phyloP scores from a whole-genome alignment of 2,797 vertebrate genomes.

The Bradypodion pumilum region DNA sequence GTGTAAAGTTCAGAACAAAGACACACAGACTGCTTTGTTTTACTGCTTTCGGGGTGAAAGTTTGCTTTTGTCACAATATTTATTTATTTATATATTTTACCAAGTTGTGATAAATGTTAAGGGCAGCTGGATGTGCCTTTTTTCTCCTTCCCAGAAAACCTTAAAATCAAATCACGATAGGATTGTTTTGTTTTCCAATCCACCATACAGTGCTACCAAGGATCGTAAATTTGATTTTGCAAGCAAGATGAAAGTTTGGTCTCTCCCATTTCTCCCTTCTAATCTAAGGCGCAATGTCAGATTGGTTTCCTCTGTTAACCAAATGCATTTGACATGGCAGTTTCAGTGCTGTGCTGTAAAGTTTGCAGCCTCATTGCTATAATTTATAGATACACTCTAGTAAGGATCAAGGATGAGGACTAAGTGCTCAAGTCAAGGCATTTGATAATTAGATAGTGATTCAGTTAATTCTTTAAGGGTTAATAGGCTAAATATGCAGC shows the following conservation, averaged over 20 bases:
- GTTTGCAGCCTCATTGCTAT: slow-evolving; percentile 45
- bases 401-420: slow-evolving; percentile 45
- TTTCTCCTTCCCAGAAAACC: slow-evolving; percentile 21
- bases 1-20: slow-evolving; percentile 8
- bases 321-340: slow-evolving; percentile 45
- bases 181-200: slow-evolving; percentile 20
- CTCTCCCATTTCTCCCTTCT: slow-evolving; percentile 36
- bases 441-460: slow-evolving; percentile 46
- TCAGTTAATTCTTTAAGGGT: slow-evolving; percentile 40
- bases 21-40: background rate
- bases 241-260: slow-evolving; percentile 51
- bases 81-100: too few species aligned
- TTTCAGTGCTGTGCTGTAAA: slow-evolving; percentile 32
- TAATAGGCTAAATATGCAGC: slow-evolving; percentile 15
- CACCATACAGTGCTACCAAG: slow-evolving; percentile 45
- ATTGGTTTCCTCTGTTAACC: slow-evolving; percentile 66
- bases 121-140: background rate
- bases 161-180: background rate
- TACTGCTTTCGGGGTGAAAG: slow-evolving; percentile 32
- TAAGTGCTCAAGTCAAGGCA: slow-evolving; percentile 38
- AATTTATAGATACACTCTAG: slow-evolving; percentile 42
- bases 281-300: slow-evolving; percentile 50
- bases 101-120: slow-evolving; percentile 15
- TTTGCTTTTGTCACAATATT: slow-evolving; percentile 36
- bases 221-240: slow-evolving; percentile 63